These are phyloP conservation scores for Acrocephalus kingi DNA, from an alignment of 2,113 vertebrate species.

Conservation along the genomic window DNA sequence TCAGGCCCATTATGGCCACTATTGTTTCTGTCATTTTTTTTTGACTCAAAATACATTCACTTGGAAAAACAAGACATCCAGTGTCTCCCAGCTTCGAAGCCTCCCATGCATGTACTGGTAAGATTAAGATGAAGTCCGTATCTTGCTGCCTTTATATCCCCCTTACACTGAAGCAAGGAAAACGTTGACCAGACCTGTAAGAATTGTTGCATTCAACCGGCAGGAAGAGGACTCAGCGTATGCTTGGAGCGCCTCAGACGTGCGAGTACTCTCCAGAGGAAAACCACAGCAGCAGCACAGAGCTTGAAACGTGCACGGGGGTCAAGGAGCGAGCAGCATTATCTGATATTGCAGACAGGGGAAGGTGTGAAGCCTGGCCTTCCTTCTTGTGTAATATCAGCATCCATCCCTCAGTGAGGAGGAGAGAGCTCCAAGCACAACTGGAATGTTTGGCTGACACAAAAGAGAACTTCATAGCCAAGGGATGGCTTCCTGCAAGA, in stretches of 20 bases:
- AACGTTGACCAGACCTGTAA: neutral
- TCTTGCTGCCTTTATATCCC: neutral
- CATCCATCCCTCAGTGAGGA: neutral
- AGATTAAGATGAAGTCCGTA: constrained; percentile 27
- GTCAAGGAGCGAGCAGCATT: neutral
- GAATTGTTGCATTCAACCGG: neutral
- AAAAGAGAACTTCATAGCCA: constrained; percentile 8
- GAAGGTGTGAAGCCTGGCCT: constrained; percentile 1
- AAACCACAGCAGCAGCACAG: neutral
- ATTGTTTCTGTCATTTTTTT: neutral
- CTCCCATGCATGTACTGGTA: neutral
- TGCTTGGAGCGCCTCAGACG: neutral
- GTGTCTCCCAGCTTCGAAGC: neutral
- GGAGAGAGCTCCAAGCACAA: neutral
- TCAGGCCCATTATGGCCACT: neutral
- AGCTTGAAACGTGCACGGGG: neutral
- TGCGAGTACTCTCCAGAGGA: neutral
- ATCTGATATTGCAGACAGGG: neutral
- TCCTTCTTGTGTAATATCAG: neutral
- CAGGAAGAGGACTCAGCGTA: neutral
- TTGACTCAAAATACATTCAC: constrained; percentile 61
- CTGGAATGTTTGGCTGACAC: constrained; percentile 42
- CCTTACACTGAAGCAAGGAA: constrained; percentile 7
- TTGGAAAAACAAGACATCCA: constrained; percentile 40
- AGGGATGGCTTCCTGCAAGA: constrained; percentile 20